Evolutionary conservation across 2,113 vertebrate species (phyloP), one percentile per base, ranked within the genome.

Genomic region (Smithornis capensis): DNA sequence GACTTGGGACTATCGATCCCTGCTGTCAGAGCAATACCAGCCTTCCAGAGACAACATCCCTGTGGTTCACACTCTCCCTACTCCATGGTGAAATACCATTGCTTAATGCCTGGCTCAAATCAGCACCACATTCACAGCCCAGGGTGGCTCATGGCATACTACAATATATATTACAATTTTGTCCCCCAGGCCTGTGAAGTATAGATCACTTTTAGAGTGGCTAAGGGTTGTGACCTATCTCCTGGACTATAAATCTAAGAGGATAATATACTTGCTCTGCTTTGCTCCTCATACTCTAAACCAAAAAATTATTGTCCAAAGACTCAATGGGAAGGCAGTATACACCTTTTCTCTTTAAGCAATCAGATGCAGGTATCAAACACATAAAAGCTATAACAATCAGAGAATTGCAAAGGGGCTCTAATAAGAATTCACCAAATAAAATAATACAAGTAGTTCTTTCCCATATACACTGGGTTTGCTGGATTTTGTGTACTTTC

Each of bases 141-240:
- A 59, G 38, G 4, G 22, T 64, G 44, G 22, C 45, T 83, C 0
- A 0, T 70, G 45, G 64, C 7, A 4, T 11, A 55, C 16, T 31
- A 64, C 44, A 49, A 93, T 74, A 93, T 75, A 83, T 83, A 83
- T 83, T 56, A n/a, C 68, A 42, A 42, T 49, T 78, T 77, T 94
- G 15, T 52, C 28, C 29, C 35, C 19, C 22, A 52, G 55, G 52
- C 18, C 63, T 25, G 7, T 19, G 60, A 77, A 62, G 22, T 19
- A 85, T 88, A 90, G 55, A 96, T 95, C 52, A 94, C 91, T 95
- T 94, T 94, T 91, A 94, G 63, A 87, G 57, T 62, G 45, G 55
- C 31, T 88, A 47, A 83, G 19, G 85, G 71, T 81, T 90, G n/a
- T 86, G 90, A 94, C 83, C 92, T 85, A 4, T 95, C 87, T 96